These are phyloP conservation scores for Vannuccia rotundouncinata DNA, from an alignment of 2,888 invertebrate species.

Conservation along the genomic window DNA sequence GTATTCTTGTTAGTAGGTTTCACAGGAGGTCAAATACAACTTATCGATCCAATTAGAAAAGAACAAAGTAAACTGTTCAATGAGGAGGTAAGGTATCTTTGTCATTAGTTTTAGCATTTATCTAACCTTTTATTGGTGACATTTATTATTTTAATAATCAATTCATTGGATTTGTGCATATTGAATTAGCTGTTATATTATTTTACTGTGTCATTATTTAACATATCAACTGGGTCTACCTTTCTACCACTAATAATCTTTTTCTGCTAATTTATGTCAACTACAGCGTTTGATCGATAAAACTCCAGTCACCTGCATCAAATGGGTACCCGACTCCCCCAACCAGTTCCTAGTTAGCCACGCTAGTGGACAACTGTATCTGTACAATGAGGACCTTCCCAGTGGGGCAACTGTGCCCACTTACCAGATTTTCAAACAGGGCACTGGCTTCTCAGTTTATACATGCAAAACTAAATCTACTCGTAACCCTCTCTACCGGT, in stretches of 20 bases:
- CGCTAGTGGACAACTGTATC: conserved; percentile 88
- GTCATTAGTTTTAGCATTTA: no score
- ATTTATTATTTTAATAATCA: no score
- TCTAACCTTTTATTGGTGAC: no score
- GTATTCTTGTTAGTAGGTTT: conserved; percentile 89
- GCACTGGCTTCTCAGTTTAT: conserved; percentile 84
- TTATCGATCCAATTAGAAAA: conserved; percentile 91
- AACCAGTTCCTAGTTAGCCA: conserved; percentile 89
- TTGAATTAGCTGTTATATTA: no score
- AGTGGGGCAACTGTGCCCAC: conserved; percentile 82
- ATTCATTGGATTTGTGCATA: no score
- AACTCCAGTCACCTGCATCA: conserved; percentile 86
- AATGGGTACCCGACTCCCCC: conserved; percentile 91
- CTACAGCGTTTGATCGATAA: conserved; percentile 71
- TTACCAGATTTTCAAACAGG: conserved; percentile 88
- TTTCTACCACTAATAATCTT: no score
- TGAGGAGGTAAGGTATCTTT: conserved; percentile 84
- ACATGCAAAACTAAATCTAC: conserved; percentile 93
- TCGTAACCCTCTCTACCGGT: conserved; percentile 82
- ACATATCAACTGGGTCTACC: no score
- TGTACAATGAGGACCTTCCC: conserved; percentile 88
- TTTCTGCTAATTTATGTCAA: no score
- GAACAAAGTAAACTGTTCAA: conserved; percentile 92
- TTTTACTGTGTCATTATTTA: no score
- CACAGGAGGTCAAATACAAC: conserved; percentile 93